Percentiles rank a stretch among this genome's conserved stretches.
These are phyloP conservation scores for Lepidocyrtinus sp. DNA, from an alignment of 2,888 invertebrate genomes.

Conservation along the genomic window DNA sequence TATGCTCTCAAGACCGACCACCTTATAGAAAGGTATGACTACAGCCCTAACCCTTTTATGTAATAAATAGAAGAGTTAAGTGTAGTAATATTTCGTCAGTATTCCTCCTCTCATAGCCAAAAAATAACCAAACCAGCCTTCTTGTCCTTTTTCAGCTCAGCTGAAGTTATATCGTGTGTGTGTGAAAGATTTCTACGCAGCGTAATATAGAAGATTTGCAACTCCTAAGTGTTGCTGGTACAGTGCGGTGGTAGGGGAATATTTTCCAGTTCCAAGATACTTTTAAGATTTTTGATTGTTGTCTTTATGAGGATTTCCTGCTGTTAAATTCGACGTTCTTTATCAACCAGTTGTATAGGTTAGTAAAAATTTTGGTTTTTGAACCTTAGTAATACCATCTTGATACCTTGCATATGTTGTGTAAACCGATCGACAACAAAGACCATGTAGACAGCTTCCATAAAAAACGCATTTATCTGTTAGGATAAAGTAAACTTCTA, in stretches of 20 bases:
- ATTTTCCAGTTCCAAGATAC: slow-evolving; percentile 49
- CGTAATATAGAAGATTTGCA: too few species aligned
- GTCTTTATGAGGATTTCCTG: background rate
- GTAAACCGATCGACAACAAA: too few species aligned
- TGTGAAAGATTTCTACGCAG: background rate
- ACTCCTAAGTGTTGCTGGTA: too few species aligned
- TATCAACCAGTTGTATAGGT: background rate
- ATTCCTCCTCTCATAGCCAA: background rate
- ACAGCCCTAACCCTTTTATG: too few species aligned
- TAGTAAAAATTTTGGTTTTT: too few species aligned
- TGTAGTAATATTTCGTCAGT: background rate
- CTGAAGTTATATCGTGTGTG: background rate
- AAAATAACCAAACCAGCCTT: background rate
- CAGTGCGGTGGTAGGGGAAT: too few species aligned
- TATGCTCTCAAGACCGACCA: too few species aligned
- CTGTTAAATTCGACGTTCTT: slow-evolving; percentile 31
- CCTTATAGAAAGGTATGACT: too few species aligned
- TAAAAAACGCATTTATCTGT: too few species aligned
- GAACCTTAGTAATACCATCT: background rate
- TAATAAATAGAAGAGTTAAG: too few species aligned
- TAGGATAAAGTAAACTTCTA: too few species aligned
- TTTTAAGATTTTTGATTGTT: slow-evolving; percentile 52
- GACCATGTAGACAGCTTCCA: too few species aligned
- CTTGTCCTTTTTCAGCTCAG: background rate
- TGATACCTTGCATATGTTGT: background rate